These are phyloP conservation scores for Leuciscus waleckii DNA, from an alignment of 2,797 vertebrate species.

Conservation along the genomic window DNA sequence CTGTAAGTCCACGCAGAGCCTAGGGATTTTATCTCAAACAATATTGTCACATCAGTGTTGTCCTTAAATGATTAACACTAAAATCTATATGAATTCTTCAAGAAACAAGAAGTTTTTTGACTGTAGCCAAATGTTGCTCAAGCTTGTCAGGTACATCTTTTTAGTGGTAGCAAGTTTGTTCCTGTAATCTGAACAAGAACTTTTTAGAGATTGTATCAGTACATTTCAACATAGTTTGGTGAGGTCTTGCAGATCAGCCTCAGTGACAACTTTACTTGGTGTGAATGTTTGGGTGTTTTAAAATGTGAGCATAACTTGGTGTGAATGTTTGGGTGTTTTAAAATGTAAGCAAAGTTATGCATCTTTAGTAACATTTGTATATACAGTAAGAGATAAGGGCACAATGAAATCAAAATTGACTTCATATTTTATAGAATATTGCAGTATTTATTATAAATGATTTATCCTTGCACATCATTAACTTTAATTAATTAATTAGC, in stretches of 20 bases:
- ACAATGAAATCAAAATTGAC: too few species aligned
- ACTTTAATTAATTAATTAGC: too few species aligned
- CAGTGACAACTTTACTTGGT: not conserved
- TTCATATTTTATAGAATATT: not conserved
- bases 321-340: not conserved
- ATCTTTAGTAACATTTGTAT: not conserved
- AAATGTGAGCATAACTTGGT: not conserved
- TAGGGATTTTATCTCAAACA: not conserved
- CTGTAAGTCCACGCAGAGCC: constrained; percentile 79
- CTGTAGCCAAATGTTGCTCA: not conserved
- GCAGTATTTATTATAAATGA: not conserved
- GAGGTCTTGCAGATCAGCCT: not conserved
- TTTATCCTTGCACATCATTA: not conserved
- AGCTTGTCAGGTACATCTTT: not conserved
- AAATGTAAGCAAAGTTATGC: not conserved
- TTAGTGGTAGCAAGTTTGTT: not conserved
- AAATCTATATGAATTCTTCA: not conserved
- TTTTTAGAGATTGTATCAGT: not conserved
- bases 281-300: not conserved
- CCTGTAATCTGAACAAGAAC: not conserved
- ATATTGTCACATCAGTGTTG: not conserved
- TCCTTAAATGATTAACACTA: not conserved
- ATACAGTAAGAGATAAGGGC: too few species aligned
- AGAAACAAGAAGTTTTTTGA: not conserved
- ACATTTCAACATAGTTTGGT: not conserved